Evolutionary conservation across 2,113 vertebrate genomes (phyloP), one percentile per base, ranked within the genome.

Genomic region (Herpetotheres cachinnans): DNA sequence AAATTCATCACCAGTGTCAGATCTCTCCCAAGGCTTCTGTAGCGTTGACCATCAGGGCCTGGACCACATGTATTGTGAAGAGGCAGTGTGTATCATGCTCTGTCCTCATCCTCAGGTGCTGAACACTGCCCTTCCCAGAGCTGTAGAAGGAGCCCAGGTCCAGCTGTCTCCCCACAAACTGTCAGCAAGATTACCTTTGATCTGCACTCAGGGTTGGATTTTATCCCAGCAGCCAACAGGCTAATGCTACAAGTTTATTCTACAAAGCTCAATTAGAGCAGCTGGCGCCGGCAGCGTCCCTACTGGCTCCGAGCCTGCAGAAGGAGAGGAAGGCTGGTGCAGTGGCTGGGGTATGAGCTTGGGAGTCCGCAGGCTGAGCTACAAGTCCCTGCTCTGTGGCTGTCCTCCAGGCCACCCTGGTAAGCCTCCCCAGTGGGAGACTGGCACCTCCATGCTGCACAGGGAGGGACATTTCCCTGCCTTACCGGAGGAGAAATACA

Each of bases 231-330:
- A 95, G 89, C 93, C 81, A 97, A 95, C 95, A 91, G 94, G 95
- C 95, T 95, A 93, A 97, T 96, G 94, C 95, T 62, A 82, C 84
- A 91, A 85, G 95, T 97, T 97, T 95, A 94, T 93, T 96, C 93
- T 89, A 70, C 96, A 94, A 88, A 91, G 91, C 94, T 95, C 91
- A 93, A 85, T 95, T 95, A 97, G 86, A 94, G 95, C 89, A 95
- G 81, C 94, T 96, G 94, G 95, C 11, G 11, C 93, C 58, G 16
- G 91, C 94, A 94, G 89, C 6, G 0, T 93, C 94, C 78, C 94
- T 90, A 59, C 86, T 96, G 94, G 86, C 95, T 96, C 49, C 0
- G 10, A 90, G 93, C 93, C 93, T 73, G 54, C 63, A 52, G 89
- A 44, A 97, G 55, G 86, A 87, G 46, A 82, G 38, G 55, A 70